Evolutionary conservation across 2,797 vertebrate genomes (phyloP).

Genomic region (Kryptolebias ocellatus): DNA sequence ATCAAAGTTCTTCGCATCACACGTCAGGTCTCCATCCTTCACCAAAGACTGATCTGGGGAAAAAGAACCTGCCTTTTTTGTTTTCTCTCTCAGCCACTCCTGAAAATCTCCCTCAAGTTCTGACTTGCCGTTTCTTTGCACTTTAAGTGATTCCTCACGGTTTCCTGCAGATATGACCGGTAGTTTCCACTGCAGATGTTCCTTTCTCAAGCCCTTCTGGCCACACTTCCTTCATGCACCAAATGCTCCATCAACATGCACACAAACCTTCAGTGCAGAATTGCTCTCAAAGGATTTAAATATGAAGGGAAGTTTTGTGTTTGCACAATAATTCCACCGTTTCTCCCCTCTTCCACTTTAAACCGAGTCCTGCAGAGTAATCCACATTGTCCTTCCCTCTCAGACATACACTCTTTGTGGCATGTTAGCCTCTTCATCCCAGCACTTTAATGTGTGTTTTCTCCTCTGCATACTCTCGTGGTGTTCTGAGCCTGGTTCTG

Average conservation of each 20-base stretch:
- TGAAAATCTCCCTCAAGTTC: slow-evolving; percentile 39
- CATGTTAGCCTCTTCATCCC: slow-evolving; percentile 56
- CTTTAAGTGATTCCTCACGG: slow-evolving; percentile 44
- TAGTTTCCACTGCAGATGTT: slow-evolving; percentile 49
- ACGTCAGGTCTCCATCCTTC: slow-evolving; percentile 23
- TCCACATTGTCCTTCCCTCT: slow-evolving; percentile 5
- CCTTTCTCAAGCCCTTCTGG: slow-evolving; percentile 5
- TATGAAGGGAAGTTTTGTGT: slow-evolving; percentile 12
- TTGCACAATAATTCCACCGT: slow-evolving; percentile 3
- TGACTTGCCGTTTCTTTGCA: slow-evolving; percentile 40
- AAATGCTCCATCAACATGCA: slow-evolving; percentile 23
- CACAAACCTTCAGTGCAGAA: slow-evolving; percentile 5
- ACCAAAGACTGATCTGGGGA: slow-evolving; percentile 25
- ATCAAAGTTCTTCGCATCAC: slow-evolving; percentile 20
- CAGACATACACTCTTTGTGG: slow-evolving; percentile 26
- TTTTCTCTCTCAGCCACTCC: slow-evolving; percentile 38
- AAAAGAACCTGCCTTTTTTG: neutral
- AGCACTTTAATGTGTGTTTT: slow-evolving; percentile 56
- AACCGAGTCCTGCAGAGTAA: neutral
- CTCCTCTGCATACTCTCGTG: slow-evolving; percentile 24
- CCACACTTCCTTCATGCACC: neutral
- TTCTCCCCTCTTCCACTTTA: slow-evolving; percentile 1
- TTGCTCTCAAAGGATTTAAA: slow-evolving; percentile 35
- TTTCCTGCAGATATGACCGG: slow-evolving; percentile 52
- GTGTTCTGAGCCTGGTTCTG: slow-evolving; percentile 23